These are phyloP conservation scores for Megaleporinus macrocephalus DNA, from an alignment of 2,113 vertebrate species.

Conservation along the genomic window DNA sequence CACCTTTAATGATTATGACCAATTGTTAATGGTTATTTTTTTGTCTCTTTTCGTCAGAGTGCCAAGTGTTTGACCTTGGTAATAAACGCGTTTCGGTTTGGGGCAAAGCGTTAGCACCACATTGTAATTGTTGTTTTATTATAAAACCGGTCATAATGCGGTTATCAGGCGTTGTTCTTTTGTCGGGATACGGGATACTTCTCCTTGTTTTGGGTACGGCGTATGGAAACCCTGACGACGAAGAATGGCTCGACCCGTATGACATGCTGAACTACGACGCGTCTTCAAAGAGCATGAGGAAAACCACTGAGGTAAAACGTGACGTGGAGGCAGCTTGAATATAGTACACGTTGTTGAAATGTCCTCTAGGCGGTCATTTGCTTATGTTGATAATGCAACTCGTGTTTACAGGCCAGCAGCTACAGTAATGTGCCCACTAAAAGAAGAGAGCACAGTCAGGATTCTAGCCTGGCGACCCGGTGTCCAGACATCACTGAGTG, in stretches of 20 bases:
- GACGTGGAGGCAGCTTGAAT: neutral
- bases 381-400: neutral
- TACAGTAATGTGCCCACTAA: constrained; percentile 70
- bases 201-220: neutral
- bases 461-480: constrained; percentile 2
- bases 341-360: neutral
- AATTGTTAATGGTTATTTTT: no score
- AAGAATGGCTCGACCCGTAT: constrained; percentile 72
- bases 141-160: constrained; percentile 3
- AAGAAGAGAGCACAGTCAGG: constrained; percentile 62
- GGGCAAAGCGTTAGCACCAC: no score
- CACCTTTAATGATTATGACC: no score
- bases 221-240: constrained; percentile 25
- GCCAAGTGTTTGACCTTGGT: no score
- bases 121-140: no score
- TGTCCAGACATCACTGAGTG: constrained; percentile 56
- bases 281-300: constrained; percentile 67
- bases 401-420: constrained; percentile 53
- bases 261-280: constrained; percentile 77
- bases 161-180: neutral
- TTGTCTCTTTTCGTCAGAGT: no score
- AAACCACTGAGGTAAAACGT: constrained; percentile 61
- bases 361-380: no score
- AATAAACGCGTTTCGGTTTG: no score
- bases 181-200: neutral